phyloP scores from a whole-genome alignment of 2,888 invertebrate species.

The Drosophila mercatorum region DNA sequence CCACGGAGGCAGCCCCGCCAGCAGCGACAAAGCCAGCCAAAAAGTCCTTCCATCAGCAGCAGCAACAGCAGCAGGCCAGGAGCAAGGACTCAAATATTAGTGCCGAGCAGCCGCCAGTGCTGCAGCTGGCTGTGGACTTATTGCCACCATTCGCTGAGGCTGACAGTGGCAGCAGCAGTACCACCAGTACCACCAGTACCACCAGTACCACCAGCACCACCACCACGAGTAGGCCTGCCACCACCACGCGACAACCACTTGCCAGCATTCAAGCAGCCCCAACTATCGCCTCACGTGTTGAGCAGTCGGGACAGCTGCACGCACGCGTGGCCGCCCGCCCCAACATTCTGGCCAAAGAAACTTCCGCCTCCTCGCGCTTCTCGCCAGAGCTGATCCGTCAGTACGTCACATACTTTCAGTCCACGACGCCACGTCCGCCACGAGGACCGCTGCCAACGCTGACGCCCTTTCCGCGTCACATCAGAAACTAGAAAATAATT shows the following conservation, averaged over 20 bases:
- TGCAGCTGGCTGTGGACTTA: slow-evolving; percentile 56
- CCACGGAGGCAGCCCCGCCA: slow-evolving; percentile 24
- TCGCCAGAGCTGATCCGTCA: slow-evolving; percentile 50
- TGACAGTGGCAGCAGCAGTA: slow-evolving; percentile 11
- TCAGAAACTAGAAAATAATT: slow-evolving; percentile 59
- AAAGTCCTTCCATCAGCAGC: slow-evolving; percentile 55
- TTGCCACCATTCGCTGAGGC: slow-evolving; percentile 63
- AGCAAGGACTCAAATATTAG: slow-evolving; percentile 45
- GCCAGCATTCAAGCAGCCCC: slow-evolving; percentile 3
- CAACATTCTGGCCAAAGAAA: slow-evolving; percentile 23
- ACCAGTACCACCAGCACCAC: slow-evolving; percentile 21
- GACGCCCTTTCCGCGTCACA: slow-evolving; percentile 72
- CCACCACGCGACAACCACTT: slow-evolving; percentile 39
- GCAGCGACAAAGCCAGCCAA: slow-evolving; percentile 63
- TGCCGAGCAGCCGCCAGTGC: slow-evolving; percentile 36
- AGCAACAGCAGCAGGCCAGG: slow-evolving; percentile 53
- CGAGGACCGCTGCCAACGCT: slow-evolving; percentile 76
- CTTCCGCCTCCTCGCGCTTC: slow-evolving; percentile 26
- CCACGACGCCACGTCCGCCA: slow-evolving; percentile 64
- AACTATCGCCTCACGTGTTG: slow-evolving; percentile 21
- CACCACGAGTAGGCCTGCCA: slow-evolving; percentile 8
- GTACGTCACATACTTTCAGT: slow-evolving; percentile 67
- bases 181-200: slow-evolving; percentile 10
- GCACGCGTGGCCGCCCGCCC: slow-evolving; percentile 18
- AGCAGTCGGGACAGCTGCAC: slow-evolving; percentile 19